Evolutionary conservation across 1,140 invertebrate species (phyloP), one percentile per base, ranked within the genome.

Genomic region (Bilobella aurantiaca): DNA sequence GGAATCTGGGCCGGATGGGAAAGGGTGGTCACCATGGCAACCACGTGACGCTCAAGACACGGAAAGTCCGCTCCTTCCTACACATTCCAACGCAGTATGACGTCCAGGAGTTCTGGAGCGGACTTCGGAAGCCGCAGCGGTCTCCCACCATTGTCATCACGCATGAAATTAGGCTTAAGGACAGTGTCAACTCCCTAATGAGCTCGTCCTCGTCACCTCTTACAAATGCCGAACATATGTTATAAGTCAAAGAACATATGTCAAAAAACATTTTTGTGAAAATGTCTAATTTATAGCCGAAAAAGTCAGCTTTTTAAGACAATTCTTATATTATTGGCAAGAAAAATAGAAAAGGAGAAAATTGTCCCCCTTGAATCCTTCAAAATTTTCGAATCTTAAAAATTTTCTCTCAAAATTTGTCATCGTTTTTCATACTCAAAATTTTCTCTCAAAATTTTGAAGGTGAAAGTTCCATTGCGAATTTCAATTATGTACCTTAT

Each of bases 141-240:
- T 70, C 68, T 23, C 71, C 71, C 1, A 73, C 71, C 27, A 73
- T 73, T 46, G 63, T 73, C 29, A 73, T 73, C 62, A 73, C 71
- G n/a, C 71, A 73, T 56, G 71, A 73, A 69, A 64, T 73, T 46
- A 57, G 68, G n/a, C 23, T 68, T 2, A 73, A 69, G 62, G 66
- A 70, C 34, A 58, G 31, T 25, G 60, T 37, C 5, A 66, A 56
- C 42, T 67, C 69, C 12, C 58, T 63, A 12, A 28, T 62, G 16
- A n/a, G 34, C n/a, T 37, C 58, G 21, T 49, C 59, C 27, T 58
- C 53, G 47, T 32, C 57, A 30, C 57, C 68, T 3, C 42, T 60
- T 0, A 62, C 66, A 28, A 66, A 64, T 23, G 71, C 69, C 0
- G 71, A 73, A 58, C 71, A 73, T 59, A 63, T 67, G 42, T 62